Conservation (phyloP, 2,113 vertebrate species). For the Urocynchramus pylzowi region DNA sequence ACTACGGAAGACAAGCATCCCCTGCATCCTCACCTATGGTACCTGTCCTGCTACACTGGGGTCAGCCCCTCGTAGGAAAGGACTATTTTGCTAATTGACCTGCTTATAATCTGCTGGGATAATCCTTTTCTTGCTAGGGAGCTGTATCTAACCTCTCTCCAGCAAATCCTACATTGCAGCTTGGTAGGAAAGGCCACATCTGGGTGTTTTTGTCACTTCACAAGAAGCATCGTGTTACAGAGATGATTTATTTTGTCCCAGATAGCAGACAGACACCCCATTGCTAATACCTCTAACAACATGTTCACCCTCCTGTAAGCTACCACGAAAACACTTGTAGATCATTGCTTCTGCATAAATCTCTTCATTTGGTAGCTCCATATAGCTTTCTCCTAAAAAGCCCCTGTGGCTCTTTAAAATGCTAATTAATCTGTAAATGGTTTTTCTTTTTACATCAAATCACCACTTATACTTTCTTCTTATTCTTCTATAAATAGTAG, state of each 20-base stretch:
- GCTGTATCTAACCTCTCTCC: neutral
- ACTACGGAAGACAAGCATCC: neutral
- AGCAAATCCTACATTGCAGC: neutral
- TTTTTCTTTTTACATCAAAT: neutral
- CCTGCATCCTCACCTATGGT: neutral
- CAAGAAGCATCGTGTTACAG: neutral
- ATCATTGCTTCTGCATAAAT: neutral
- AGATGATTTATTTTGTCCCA: neutral
- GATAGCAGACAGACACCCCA: neutral
- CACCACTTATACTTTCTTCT: neutral
- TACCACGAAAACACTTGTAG: neutral
- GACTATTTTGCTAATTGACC: neutral
- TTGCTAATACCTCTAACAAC: neutral
- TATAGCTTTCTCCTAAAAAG: neutral
- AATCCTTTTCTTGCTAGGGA: neutral
- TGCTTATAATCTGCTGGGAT: neutral
- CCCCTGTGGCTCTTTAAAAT: neutral
- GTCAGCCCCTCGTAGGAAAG: neutral
- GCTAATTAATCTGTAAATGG: neutral
- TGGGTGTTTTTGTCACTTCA: conserved; percentile 9
- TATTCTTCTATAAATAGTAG: neutral
- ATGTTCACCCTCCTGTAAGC: neutral
- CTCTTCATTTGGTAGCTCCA: neutral
- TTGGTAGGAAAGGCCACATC: neutral
- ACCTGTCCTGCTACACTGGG: fast-evolving